Evolutionary conservation across 2,797 vertebrate species (phyloP), one percentile per base, ranked within the genome.

Genomic region (Rhinogobio ventralis): DNA sequence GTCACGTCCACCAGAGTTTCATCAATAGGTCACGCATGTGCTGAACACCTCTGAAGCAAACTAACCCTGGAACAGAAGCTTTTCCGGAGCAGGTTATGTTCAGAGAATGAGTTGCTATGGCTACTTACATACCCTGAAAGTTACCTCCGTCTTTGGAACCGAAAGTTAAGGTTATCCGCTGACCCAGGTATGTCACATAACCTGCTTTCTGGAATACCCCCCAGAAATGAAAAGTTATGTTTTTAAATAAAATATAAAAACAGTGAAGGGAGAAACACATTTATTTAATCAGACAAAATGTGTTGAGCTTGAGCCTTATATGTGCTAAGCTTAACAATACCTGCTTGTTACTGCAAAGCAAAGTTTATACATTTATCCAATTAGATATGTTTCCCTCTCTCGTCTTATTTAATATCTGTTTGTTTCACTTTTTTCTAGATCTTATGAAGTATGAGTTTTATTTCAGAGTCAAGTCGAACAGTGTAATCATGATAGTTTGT

Each of bases 401-500:
- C 13, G 13, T 30, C 25, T 25, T 64, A 64, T 64, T 64, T 7
- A 64, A 28, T 15, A 64, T 64, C 60, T 28, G 2, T 72, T 46
- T 46, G 13, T 80, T 68, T 68, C 4, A 33, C 46, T 66, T 67
- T n/a, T 8, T 46, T 23, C 30, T 51, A 51, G 23, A 45, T 25
- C 39, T 51, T 30, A 10, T 23, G 10, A 36, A 75, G 28, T 55
- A 33, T 33, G 4, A 8, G 9, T 75, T 75, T 53, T 75, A 25
- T 53, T 75, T 33, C 17, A 25, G 25, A 51, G 9, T 53, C 45
- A 74, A 33, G 45, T 45, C 17, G 3, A 73, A 73, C 45, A 30
- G n/a, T 66, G 17, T 33, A 33, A 79, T 67, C 62, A 25, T 68
- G 28, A 68, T 53, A 46, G 62, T 68, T 55, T 76, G 45, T 39